Conservation (phyloP, 2,797 vertebrate species). For the Fringilla coelebs region DNA sequence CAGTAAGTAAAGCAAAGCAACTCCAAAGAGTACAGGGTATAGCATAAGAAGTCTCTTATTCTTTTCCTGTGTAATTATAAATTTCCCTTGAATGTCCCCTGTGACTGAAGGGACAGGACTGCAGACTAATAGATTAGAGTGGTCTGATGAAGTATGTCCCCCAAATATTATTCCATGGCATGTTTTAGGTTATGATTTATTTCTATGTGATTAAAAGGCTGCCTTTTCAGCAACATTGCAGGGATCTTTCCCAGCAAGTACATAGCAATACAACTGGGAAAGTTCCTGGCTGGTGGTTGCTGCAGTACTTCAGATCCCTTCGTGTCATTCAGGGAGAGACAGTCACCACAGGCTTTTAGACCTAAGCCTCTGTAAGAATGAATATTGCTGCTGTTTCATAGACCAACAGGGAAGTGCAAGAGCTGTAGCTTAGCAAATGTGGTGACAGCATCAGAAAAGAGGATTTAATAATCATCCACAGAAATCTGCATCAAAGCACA, state of each 20-base stretch:
- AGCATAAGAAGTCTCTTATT: neutral
- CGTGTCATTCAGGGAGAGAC: rapidly evolving
- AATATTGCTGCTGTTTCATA: neutral
- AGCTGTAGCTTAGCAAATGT: neutral
- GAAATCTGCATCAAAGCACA: neutral
- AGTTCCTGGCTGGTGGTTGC: neutral
- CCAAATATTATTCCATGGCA: neutral
- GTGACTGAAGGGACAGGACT: neutral
- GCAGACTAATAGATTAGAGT: too few species aligned
- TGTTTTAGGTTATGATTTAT: neutral
- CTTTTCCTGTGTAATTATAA: neutral
- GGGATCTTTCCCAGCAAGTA: neutral
- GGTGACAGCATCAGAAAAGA: neutral
- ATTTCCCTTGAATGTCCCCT: neutral
- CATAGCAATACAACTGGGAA: neutral
- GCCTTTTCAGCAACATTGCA: neutral
- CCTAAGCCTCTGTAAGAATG: neutral
- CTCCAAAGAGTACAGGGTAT: neutral
- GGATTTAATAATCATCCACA: neutral
- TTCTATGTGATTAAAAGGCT: neutral
- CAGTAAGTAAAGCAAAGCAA: neutral
- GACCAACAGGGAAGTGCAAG: neutral
- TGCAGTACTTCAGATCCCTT: neutral
- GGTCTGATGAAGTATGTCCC: neutral
- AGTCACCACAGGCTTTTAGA: neutral